Percentiles rank a stretch among this genome's conserved stretches.
Evolutionary conservation across 2,113 vertebrate genomes (phyloP).

Genomic region (Bubo bubo): DNA sequence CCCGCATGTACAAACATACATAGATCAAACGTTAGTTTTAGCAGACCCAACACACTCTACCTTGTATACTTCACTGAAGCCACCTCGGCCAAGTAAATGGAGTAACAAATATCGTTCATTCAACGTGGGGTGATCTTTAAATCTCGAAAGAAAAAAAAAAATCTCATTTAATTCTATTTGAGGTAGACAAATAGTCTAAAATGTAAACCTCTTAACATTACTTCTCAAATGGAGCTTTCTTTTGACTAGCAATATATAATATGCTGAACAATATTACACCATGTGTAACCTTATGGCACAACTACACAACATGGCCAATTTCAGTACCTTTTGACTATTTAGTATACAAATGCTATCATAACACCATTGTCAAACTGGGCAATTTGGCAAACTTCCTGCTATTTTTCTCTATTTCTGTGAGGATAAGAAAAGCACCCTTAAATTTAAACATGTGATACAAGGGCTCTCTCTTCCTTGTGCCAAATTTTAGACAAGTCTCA

Average conservation of each 20-base stretch:
- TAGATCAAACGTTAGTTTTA: not conserved
- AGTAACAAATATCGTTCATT: conserved; percentile 97
- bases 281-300: not conserved
- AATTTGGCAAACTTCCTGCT: not conserved
- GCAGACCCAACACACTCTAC: conserved; percentile 69
- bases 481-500: not conserved
- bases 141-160: conserved; percentile 76
- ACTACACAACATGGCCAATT: not conserved
- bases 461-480: not conserved
- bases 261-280: not conserved
- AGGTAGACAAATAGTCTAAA: not conserved
- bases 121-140: conserved; percentile 98
- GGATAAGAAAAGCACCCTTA: not conserved
- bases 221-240: not conserved
- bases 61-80: conserved; percentile 99
- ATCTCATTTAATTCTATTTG: not conserved
- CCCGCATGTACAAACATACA: not conserved
- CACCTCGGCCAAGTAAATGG: conserved; percentile 95
- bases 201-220: not conserved
- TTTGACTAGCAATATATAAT: not conserved
- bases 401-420: not conserved
- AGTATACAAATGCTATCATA: not conserved
- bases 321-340: not conserved
- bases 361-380: not conserved
- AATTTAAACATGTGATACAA: not conserved